Evolutionary conservation across 2,797 vertebrate genomes (phyloP).

Genomic region (Momotus momota): DNA sequence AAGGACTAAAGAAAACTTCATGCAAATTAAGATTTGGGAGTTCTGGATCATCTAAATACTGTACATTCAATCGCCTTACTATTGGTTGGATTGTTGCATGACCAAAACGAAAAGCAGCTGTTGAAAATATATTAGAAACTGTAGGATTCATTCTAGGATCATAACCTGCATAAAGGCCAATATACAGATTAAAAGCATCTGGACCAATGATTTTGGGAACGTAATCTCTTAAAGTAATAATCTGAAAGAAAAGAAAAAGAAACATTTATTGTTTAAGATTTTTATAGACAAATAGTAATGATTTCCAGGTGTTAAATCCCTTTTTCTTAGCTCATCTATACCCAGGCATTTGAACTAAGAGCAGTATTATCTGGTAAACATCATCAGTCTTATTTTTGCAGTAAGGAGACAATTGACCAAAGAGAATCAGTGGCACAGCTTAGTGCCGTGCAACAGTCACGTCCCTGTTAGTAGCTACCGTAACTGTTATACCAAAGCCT

Average conservation of each 20-base stretch:
- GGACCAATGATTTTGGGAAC: slow-evolving; percentile 91
- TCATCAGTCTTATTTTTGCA: not conserved
- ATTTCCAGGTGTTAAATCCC: not conserved
- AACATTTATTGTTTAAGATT: not conserved
- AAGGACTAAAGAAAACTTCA: slow-evolving; percentile 91
- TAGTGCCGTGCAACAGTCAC: not conserved
- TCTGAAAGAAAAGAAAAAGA: slow-evolving; percentile 76
- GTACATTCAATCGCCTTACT: slow-evolving; percentile 83
- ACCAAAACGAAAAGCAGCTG: slow-evolving; percentile 95
- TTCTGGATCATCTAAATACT: slow-evolving; percentile 84
- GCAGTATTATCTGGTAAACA: not conserved
- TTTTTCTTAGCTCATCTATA: not conserved
- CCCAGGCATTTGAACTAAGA: not conserved
- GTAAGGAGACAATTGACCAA: not conserved
- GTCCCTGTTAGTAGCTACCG: not conserved
- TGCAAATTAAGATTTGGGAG: slow-evolving; percentile 83
- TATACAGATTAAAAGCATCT: slow-evolving; percentile 80
- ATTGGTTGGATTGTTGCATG: slow-evolving; percentile 86
- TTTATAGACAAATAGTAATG: not conserved
- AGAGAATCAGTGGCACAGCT: not conserved
- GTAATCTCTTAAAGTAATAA: slow-evolving; percentile 93
- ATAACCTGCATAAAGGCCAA: slow-evolving; percentile 88
- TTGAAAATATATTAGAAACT: slow-evolving; percentile 91
- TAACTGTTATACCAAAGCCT: not conserved
- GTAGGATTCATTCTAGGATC: slow-evolving; percentile 85